These are phyloP conservation scores for Athene cunicularia DNA, from an alignment of 2,113 vertebrate genomes.

Conservation along the genomic window DNA sequence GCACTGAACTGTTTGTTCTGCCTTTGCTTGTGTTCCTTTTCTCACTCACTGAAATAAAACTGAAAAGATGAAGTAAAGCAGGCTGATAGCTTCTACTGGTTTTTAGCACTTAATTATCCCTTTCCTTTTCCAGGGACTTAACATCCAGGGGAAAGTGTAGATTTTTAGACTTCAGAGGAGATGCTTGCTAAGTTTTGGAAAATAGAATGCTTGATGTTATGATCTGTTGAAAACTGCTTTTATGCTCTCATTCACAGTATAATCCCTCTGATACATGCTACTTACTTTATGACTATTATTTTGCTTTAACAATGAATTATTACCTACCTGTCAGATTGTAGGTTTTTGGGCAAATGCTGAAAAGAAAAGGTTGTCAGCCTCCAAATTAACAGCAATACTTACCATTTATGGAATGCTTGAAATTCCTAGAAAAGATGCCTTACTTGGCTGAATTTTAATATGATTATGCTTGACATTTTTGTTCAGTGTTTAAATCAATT, in stretches of 20 bases:
- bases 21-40: not conserved
- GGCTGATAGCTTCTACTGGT: not conserved
- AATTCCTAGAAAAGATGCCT: not conserved
- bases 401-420: not conserved
- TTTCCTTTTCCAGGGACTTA: not conserved
- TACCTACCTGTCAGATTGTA: not conserved
- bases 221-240: not conserved
- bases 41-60: not conserved
- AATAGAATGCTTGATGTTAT: not conserved
- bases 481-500: not conserved
- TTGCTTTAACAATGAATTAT: not conserved
- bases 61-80: not conserved
- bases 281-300: not conserved
- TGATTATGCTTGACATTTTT: not conserved
- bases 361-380: not conserved
- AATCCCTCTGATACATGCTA: not conserved
- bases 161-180: not conserved
- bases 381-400: conserved; percentile 14
- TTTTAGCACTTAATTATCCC: not conserved
- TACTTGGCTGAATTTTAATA: not conserved
- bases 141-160: not conserved
- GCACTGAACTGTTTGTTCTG: not conserved
- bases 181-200: not conserved
- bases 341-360: not conserved
- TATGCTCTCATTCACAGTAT: not conserved